Evolutionary conservation across 2,888 invertebrate genomes (phyloP).

Genomic region (Entomobrya multifasciata): DNA sequence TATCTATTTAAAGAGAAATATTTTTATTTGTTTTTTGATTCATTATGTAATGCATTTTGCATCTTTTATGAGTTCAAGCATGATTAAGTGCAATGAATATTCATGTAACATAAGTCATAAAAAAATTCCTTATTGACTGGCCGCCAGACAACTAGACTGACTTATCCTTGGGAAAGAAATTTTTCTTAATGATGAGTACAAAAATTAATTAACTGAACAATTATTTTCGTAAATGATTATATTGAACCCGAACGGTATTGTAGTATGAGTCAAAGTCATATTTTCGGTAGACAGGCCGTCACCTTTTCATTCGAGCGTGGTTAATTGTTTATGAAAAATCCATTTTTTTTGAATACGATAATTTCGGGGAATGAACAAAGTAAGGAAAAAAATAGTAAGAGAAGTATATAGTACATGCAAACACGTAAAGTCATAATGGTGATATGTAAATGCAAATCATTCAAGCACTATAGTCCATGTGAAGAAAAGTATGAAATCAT

Average conservation of each 20-base stretch:
- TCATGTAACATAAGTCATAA: not conserved
- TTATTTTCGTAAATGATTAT: not conserved
- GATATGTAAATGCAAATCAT: slow-evolving; percentile 23
- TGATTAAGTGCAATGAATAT: not conserved
- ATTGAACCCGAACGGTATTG: not conserved
- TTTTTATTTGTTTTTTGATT: not conserved
- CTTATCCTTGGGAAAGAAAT: too few relatives aligned
- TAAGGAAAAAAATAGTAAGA: not conserved
- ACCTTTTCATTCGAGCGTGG: not conserved
- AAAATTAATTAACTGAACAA: not conserved
- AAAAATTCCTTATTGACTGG: too few relatives aligned
- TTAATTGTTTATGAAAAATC: not conserved
- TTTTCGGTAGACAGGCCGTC: too few relatives aligned
- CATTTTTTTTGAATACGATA: not conserved
- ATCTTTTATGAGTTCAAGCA: slow-evolving; percentile 27
- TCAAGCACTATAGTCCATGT: too few relatives aligned
- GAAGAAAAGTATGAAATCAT: slow-evolving; percentile 36
- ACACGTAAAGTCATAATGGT: not conserved
- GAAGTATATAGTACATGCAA: not conserved
- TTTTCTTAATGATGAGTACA: too few relatives aligned
- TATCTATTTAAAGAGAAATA: slow-evolving; percentile 6
- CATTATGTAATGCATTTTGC: not conserved
- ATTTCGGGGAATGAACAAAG: not conserved
- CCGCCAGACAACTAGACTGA: too few relatives aligned
- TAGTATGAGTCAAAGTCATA: not conserved